phyloP scores from a whole-genome alignment of 2,888 invertebrate species.

The Dendrolimus pini region DNA sequence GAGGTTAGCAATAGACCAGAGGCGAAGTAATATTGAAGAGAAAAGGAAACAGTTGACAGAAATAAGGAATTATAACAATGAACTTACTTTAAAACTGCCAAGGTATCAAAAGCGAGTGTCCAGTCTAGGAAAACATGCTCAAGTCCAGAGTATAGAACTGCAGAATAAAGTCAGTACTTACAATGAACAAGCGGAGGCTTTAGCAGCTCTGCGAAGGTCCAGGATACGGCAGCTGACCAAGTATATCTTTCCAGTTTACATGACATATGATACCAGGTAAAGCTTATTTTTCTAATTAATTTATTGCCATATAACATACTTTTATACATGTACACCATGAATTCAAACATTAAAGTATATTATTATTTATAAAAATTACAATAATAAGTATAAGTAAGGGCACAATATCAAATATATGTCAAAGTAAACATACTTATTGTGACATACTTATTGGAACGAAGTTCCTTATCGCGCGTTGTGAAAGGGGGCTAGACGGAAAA shows the following conservation, averaged over 20 bases:
- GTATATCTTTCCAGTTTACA: constrained; percentile 69
- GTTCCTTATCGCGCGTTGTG: no score
- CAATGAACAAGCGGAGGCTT: constrained; percentile 40
- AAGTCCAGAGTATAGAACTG: constrained; percentile 44
- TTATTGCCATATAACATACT: no score
- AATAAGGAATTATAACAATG: constrained; percentile 47
- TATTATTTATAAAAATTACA: no score
- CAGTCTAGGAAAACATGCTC: constrained; percentile 46
- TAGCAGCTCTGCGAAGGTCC: constrained; percentile 53
- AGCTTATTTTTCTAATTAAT: not conserved
- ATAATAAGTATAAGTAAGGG: no score
- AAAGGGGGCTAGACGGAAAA: no score
- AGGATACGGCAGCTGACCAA: constrained; percentile 60
- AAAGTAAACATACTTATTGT: no score
- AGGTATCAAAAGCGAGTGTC: constrained; percentile 62
- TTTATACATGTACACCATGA: no score
- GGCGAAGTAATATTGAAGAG: constrained; percentile 45
- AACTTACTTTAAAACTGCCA: constrained; percentile 51
- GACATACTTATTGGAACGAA: no score
- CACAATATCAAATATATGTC: no score
- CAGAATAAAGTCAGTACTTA: constrained; percentile 43
- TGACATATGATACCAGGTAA: constrained; percentile 63
- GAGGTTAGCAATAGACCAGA: constrained; percentile 59
- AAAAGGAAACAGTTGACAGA: constrained; percentile 40
- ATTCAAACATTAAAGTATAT: no score